phyloP scores from a whole-genome alignment of 2,888 invertebrate genomes.

The Polydrusus tereticollis region DNA sequence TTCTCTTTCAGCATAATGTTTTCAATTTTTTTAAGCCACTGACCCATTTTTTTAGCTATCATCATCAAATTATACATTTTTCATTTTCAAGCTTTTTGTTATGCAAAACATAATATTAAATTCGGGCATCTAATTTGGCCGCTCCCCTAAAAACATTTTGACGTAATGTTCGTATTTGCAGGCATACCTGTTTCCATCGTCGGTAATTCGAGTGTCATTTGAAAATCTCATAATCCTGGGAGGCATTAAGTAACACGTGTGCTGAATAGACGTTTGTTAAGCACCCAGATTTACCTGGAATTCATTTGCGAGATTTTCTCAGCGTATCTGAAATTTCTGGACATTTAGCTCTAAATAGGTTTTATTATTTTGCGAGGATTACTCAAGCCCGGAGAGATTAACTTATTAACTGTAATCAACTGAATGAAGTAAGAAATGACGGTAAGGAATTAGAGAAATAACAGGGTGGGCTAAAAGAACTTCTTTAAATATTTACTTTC shows the following conservation, averaged over 20 bases:
- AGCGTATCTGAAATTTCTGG: neutral
- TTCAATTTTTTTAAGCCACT: too few species aligned
- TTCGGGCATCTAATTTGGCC: neutral
- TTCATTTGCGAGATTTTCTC: conserved; percentile 12
- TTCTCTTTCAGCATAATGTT: too few species aligned
- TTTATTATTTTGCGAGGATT: neutral
- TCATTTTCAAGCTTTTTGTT: neutral
- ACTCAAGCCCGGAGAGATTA: neutral
- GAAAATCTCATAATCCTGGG: conserved; percentile 2
- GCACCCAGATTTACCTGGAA: conserved; percentile 7
- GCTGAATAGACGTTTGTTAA: conserved; percentile 6
- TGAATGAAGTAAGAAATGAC: too few species aligned
- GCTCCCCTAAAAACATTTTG: conserved; percentile 9
- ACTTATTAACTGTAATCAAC: too few species aligned
- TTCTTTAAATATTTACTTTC: too few species aligned
- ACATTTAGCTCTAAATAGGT: neutral
- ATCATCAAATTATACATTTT: too few species aligned
- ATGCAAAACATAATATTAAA: conserved; percentile 5
- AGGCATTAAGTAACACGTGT: conserved; percentile 4
- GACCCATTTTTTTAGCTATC: too few species aligned
- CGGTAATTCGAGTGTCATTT: conserved; percentile 6
- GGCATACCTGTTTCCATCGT: conserved; percentile 10
- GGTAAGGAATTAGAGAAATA: too few species aligned
- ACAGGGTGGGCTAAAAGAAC: too few species aligned
- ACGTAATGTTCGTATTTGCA: conserved; percentile 1